These are phyloP conservation scores for Rallus limicola DNA, from an alignment of 2,113 vertebrate genomes.

Conservation along the genomic window DNA sequence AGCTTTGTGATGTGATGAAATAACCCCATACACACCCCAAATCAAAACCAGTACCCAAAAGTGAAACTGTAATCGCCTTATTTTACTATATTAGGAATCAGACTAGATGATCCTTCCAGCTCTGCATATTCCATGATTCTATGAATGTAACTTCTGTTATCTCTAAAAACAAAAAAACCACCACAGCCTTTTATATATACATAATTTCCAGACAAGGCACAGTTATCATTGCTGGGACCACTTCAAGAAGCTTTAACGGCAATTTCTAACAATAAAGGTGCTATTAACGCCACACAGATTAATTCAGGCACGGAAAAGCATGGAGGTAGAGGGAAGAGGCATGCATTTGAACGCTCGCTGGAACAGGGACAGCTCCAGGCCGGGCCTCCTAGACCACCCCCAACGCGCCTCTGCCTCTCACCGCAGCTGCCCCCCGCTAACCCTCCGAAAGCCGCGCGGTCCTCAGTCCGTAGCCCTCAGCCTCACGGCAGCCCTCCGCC, in stretches of 20 bases:
- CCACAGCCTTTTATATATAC: too few species aligned
- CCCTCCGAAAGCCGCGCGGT: neutral
- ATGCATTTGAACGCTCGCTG: rapidly evolving
- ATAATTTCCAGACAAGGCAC: neutral
- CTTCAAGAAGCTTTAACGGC: neutral
- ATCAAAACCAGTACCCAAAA: neutral
- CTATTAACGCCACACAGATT: rapidly evolving
- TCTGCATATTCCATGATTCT: too few species aligned
- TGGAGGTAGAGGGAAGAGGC: rapidly evolving
- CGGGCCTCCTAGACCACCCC: rapidly evolving
- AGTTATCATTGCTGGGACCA: neutral
- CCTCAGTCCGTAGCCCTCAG: too few species aligned
- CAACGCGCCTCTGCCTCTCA: neutral
- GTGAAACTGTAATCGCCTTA: neutral
- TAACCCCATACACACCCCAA: neutral
- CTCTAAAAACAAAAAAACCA: too few species aligned
- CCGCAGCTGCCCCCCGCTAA: neutral
- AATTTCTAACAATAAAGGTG: neutral
- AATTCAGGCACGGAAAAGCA: rapidly evolving
- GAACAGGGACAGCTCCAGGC: neutral
- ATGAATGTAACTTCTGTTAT: too few species aligned
- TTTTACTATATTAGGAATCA: neutral
- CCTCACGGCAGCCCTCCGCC: neutral
- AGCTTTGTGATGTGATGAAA: neutral
- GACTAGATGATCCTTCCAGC: too few species aligned